These are phyloP conservation scores for Eptatretus burgeri DNA, from an alignment of 2,113 vertebrate species.

Conservation along the genomic window DNA sequence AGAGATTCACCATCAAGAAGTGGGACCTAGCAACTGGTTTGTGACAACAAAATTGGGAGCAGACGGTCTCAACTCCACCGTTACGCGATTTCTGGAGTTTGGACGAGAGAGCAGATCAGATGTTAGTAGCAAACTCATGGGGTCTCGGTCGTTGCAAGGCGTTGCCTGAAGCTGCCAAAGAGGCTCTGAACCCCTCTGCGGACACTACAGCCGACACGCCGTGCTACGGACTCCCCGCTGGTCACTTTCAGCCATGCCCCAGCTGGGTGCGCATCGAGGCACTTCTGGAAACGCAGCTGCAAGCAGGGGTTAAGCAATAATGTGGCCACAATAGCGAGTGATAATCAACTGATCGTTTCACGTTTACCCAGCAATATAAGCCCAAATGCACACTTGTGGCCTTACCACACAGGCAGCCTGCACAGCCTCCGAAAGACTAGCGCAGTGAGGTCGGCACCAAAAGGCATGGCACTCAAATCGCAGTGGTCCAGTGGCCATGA, in stretches of 20 bases:
- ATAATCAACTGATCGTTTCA: neutral
- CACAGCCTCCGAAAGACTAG: slow-evolving; percentile 64
- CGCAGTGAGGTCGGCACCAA: slow-evolving; percentile 87
- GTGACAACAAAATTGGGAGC: no score
- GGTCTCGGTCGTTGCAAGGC: slow-evolving; percentile 40
- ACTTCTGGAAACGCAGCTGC: slow-evolving; percentile 90
- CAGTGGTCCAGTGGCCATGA: slow-evolving; percentile 85
- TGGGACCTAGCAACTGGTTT: no score
- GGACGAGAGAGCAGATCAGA: no score
- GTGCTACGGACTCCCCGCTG: slow-evolving; percentile 50
- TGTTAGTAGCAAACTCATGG: slow-evolving; percentile 19
- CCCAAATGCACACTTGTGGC: neutral
- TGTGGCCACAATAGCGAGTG: neutral
- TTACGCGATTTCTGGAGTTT: no score
- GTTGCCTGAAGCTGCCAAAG: slow-evolving; percentile 48
- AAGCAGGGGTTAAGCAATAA: neutral
- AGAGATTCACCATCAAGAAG: no score
- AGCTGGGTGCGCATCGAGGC: slow-evolving; percentile 62
- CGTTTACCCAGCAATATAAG: neutral
- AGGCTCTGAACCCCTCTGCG: slow-evolving; percentile 53
- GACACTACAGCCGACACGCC: slow-evolving; percentile 49
- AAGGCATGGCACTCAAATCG: slow-evolving; percentile 81
- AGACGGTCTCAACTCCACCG: no score
- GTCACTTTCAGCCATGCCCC: slow-evolving; percentile 33
- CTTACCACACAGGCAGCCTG: slow-evolving; percentile 83